A percentile compares a stretch with the other conserved stretches of the same genome.
Evolutionary conservation across 2,113 vertebrate species (phyloP).

Genomic region (Takifugu flavidus): DNA sequence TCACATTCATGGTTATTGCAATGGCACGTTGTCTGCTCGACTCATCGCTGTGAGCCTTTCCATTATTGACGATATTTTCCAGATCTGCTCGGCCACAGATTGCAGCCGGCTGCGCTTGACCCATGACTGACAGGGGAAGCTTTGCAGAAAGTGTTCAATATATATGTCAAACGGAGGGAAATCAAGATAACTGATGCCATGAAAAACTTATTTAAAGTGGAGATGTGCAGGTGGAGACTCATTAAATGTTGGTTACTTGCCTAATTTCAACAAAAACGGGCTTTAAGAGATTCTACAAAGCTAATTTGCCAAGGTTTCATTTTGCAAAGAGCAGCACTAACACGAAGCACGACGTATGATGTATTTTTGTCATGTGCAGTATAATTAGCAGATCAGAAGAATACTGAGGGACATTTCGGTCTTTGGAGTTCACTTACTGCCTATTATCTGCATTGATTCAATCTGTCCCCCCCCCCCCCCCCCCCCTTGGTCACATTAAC

Average conservation of each 20-base stretch:
- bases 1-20: slow-evolving; percentile 46
- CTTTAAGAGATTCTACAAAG: no score
- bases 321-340: slow-evolving; percentile 7
- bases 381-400: slow-evolving; percentile 35
- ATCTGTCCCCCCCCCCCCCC: slow-evolving; percentile 19
- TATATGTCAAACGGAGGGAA: slow-evolving; percentile 1
- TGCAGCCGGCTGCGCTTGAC: slow-evolving; percentile 33
- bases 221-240: no score
- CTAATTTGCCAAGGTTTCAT: not conserved
- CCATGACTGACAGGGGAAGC: slow-evolving; percentile 21
- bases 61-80: slow-evolving; percentile 52
- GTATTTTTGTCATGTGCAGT: slow-evolving; percentile 8
- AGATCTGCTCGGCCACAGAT: slow-evolving; percentile 21
- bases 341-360: slow-evolving; percentile 3
- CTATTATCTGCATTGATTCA: slow-evolving; percentile 45
- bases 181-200: no score
- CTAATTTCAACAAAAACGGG: no score
- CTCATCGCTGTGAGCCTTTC: slow-evolving; percentile 32
- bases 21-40: slow-evolving; percentile 24
- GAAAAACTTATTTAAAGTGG: no score
- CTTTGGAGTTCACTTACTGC: slow-evolving; percentile 54
- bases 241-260: no score
- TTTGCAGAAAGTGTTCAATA: slow-evolving; percentile 6
- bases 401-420: slow-evolving; percentile 31
- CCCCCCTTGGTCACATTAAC: slow-evolving; percentile 40